Evolutionary conservation across 2,113 vertebrate species (phyloP), one percentile per base, ranked within the genome.

Genomic region (Burhinus bistriatus): DNA sequence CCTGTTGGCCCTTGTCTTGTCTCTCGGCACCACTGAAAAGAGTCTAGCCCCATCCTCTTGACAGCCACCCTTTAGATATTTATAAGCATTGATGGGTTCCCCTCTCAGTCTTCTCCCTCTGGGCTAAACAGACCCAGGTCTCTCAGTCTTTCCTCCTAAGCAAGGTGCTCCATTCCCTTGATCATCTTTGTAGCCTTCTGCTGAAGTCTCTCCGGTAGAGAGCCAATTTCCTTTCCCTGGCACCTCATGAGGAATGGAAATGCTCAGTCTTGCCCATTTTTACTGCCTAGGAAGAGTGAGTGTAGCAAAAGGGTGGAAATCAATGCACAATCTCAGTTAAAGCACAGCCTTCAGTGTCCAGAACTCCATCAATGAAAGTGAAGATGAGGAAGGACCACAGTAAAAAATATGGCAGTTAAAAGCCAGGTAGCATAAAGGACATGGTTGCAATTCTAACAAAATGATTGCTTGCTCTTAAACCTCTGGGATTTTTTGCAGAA

Each of bases 401-500:
- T 54, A 71, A 57, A 93, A 66, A 64, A 68, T 19, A 80, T 8
- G 13, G 11, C 26, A 62, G 9, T 54, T 81, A 85, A 95, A 96
- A 91, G 15, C 10, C 4, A 40, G 30, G 36, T 30, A 64, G 18
- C 17, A 83, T 80, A 68, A 70, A 95, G 38, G 72, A 61, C 45
- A 81, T 34, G 15, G 38, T 2, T 59, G 76, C 19, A 93, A 61
- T 84, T 83, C 51, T n/a, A 72, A 14, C 32, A 85, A 71, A 97
- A 58, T 89, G 59, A 94, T 62, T 84, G 29, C 27, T 94, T 90
- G n/a, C 21, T 82, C 66, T 59, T 79, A 96, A 93, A 83, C n/a
- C 45, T 65, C 57, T 90, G 90, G 76, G 32, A 95, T 95, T 51
- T 87, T 90, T 95, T 90, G 83, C 25, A 89, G 83, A 97, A 93